Percentiles rank a stretch among this genome's conserved stretches.
Evolutionary conservation across 2,888 invertebrate species (phyloP).

Genomic region (Tryphoninae sp.): DNA sequence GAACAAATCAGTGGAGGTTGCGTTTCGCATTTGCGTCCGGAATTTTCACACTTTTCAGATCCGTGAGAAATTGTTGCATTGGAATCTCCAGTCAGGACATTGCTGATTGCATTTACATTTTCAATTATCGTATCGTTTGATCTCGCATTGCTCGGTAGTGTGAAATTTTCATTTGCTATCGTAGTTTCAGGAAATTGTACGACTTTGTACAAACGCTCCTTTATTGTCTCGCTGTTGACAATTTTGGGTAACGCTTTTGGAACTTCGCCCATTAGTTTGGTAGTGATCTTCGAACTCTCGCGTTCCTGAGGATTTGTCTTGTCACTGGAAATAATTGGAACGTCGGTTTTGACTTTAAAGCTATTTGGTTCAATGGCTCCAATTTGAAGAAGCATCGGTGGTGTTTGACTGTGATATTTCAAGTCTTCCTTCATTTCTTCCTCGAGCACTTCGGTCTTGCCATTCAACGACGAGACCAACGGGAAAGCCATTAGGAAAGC

Average conservation of each 20-base stretch:
- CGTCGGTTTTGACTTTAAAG: slow-evolving; percentile 76
- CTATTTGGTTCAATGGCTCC: slow-evolving; percentile 79
- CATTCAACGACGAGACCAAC: slow-evolving; percentile 85
- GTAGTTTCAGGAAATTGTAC: slow-evolving; percentile 68
- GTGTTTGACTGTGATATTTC: slow-evolving; percentile 79
- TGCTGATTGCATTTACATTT: not conserved
- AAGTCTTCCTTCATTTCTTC: slow-evolving; percentile 82
- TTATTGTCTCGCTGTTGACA: slow-evolving; percentile 74
- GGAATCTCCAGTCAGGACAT: slow-evolving; percentile 26
- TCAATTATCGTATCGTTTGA: slow-evolving; percentile 37
- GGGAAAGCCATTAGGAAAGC: slow-evolving; percentile 90
- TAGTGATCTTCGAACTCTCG: slow-evolving; percentile 33
- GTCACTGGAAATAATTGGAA: slow-evolving; percentile 13
- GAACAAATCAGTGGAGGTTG: slow-evolving; percentile 10
- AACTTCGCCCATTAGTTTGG: slow-evolving; percentile 61
- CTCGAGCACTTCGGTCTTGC: slow-evolving; percentile 83
- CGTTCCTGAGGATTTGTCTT: slow-evolving; percentile 21
- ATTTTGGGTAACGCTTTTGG: slow-evolving; percentile 76
- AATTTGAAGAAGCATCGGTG: slow-evolving; percentile 79
- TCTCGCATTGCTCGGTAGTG: slow-evolving; percentile 41
- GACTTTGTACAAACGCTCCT: slow-evolving; percentile 76
- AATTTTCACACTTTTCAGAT: slow-evolving; percentile 39
- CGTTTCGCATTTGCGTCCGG: slow-evolving; percentile 34
- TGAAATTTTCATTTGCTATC: slow-evolving; percentile 43
- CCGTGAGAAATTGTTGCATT: slow-evolving; percentile 25